Conservation (phyloP, 2,888 invertebrate genomes). For the Drosophila nr. medialis region DNA sequence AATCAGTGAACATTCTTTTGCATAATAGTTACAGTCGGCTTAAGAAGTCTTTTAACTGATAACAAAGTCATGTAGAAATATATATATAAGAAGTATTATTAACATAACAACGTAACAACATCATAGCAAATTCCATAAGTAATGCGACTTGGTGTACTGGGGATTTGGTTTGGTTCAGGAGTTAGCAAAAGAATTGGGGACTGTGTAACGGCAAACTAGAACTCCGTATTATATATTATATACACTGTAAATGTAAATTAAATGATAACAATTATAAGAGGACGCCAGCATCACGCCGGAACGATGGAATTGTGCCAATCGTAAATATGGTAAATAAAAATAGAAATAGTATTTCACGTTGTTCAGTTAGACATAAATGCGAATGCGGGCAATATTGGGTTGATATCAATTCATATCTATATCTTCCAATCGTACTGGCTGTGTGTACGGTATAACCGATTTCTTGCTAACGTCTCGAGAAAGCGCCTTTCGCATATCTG, state of each 20-base stretch:
- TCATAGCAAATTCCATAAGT: conserved; percentile 13
- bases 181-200: conserved; percentile 24
- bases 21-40: conserved; percentile 53
- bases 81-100: conserved; percentile 34
- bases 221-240: conserved; percentile 54
- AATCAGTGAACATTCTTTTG: conserved; percentile 53
- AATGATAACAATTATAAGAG: conserved; percentile 21
- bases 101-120: conserved; percentile 36
- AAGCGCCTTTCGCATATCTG: conserved; percentile 99
- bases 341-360: conserved; percentile 2
- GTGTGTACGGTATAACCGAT: conserved; percentile 95
- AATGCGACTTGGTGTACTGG: conserved; percentile 23
- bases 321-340: conserved; percentile 5
- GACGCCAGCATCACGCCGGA: conserved; percentile 3
- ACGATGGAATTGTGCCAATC: conserved; percentile 26
- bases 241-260: conserved; percentile 37
- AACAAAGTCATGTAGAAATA: conserved; percentile 50
- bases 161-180: background rate
- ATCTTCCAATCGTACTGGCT: conserved; percentile 98
- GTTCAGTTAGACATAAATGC: conserved; percentile 71
- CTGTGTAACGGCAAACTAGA: conserved; percentile 19
- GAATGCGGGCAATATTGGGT: conserved; percentile 60
- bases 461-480: conserved; percentile 96
- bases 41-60: conserved; percentile 58
- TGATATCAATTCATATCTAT: conserved; percentile 87